Conservation (phyloP, 2,113 vertebrate genomes). For the Fulica atra region DNA sequence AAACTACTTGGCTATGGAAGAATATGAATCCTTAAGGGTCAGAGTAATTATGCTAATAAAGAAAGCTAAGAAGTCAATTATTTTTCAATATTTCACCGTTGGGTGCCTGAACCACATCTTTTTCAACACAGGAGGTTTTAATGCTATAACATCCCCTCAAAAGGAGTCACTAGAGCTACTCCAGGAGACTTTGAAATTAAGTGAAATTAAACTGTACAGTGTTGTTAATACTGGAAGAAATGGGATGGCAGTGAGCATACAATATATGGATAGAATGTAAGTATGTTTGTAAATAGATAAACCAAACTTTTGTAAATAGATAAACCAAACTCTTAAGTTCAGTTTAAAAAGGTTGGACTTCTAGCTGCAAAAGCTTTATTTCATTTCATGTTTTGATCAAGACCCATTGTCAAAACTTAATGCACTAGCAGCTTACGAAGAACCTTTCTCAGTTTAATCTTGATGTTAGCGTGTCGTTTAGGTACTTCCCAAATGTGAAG, state of each 20-base stretch:
- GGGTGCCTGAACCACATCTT: not conserved
- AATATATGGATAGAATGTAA: not conserved
- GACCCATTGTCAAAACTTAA: not conserved
- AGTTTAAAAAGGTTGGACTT: not conserved
- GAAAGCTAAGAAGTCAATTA: not conserved
- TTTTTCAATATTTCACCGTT: not conserved
- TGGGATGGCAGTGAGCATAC: not conserved
- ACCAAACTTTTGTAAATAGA: not conserved
- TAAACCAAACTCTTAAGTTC: not conserved
- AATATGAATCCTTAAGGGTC: not conserved
- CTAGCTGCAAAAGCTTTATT: not conserved
- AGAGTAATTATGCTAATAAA: not conserved
- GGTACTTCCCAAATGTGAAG: not conserved
- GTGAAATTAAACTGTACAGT: not conserved
- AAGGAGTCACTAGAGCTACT: not conserved
- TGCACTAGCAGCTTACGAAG: not conserved
- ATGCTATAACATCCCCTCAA: not conserved
- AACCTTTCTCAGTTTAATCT: not conserved
- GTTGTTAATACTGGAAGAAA: rapidly evolving
- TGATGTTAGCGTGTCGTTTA: not conserved
- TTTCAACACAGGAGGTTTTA: not conserved
- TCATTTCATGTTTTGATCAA: not conserved
- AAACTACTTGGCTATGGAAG: not conserved
- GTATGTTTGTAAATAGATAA: not conserved
- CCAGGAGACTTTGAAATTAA: not conserved